phyloP scores from a whole-genome alignment of 2,888 invertebrate genomes.

The Protula sp. region DNA sequence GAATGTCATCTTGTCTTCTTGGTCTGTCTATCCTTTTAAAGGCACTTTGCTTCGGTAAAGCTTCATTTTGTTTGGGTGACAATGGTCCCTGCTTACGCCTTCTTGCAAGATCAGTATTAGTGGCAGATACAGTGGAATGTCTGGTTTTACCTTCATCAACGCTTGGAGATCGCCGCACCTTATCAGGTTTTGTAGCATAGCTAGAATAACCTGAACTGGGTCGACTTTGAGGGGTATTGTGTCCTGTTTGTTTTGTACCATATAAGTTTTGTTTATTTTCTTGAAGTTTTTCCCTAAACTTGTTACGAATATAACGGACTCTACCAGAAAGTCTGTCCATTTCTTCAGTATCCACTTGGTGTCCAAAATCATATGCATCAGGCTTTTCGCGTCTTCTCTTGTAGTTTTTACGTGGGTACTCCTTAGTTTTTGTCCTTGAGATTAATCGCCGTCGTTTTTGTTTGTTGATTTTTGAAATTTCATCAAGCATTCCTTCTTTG shows the following conservation, averaged over 20 bases:
- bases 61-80: not conserved
- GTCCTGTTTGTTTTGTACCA: not conserved
- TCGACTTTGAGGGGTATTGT: not conserved
- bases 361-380: too few species aligned
- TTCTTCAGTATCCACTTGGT: constrained; percentile 6
- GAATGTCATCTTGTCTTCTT: not conserved
- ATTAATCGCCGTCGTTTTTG: not conserved
- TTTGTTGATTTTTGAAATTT: not conserved
- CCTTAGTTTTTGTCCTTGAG: constrained; percentile 8
- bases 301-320: not conserved
- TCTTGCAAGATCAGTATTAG: too few species aligned
- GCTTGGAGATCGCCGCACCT: not conserved
- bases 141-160: not conserved
- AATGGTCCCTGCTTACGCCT: too few species aligned
- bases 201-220: not conserved
- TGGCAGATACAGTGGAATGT: not conserved
- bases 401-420: constrained; percentile 17
- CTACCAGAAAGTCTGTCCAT: constrained; percentile 10
- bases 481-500: not conserved
- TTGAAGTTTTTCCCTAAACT: not conserved
- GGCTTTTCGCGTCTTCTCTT: constrained; percentile 14
- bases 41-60: not conserved
- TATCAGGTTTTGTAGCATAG: not conserved
- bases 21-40: not conserved
- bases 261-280: not conserved